Evolutionary conservation across 2,797 vertebrate genomes (phyloP).

Genomic region (Silurus aristotelis): DNA sequence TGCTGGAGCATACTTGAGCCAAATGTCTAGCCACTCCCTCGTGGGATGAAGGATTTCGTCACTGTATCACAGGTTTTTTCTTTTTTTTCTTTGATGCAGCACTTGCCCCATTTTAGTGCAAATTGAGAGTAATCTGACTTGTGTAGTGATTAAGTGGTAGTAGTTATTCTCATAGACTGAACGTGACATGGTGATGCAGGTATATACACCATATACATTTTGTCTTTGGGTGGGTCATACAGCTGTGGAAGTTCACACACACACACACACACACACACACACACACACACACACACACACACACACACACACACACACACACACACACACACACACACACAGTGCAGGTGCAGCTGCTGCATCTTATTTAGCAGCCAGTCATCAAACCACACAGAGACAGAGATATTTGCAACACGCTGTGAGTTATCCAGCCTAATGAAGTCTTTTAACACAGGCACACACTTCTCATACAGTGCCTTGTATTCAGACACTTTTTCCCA

Average conservation of each 20-base stretch:
- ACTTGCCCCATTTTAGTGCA: not conserved
- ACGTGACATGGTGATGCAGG: not conserved
- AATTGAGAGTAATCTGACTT: conserved; percentile 11
- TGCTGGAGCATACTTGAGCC: conserved; percentile 4
- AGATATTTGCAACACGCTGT: not conserved
- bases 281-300: not conserved
- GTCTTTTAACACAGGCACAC: conserved; percentile 47
- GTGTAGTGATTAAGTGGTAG: not conserved
- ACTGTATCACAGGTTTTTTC: not conserved
- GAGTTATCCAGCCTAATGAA: conserved; percentile 16
- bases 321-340: conserved; percentile 7
- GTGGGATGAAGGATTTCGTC: conserved; percentile 20
- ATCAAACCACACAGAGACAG: conserved; percentile 1
- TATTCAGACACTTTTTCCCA: conserved; percentile 23
- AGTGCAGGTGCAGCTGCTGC: conserved; percentile 20
- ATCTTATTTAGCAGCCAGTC: conserved; percentile 34
- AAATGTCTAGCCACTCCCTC: conserved; percentile 31
- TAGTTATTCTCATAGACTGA: not conserved
- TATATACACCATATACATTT: not conserved
- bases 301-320: conserved; percentile 7
- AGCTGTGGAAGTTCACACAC: not conserved
- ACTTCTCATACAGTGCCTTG: conserved; percentile 45
- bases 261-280: not conserved
- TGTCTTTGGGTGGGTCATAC: not conserved
- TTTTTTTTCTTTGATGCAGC: not conserved